These are phyloP conservation scores for Halcyon malimbica DNA, from an alignment of 2,113 vertebrate genomes.

Conservation along the genomic window DNA sequence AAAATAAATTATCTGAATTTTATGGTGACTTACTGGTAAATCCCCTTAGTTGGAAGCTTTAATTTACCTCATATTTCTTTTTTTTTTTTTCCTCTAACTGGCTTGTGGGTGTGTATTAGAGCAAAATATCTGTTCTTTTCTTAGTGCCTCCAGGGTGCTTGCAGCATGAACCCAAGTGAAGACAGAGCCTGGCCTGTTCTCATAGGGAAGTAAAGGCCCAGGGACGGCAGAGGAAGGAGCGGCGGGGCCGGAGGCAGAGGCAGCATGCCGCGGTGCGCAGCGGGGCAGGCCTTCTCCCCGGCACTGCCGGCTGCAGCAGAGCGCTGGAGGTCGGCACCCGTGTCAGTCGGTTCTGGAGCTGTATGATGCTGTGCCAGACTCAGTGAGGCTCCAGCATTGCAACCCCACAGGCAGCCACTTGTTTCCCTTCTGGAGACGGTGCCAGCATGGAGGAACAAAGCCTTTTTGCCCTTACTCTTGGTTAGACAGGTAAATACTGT, in stretches of 20 bases:
- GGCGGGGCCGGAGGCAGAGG: background rate
- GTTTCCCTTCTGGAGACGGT: background rate
- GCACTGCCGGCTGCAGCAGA: background rate
- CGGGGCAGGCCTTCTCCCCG: background rate
- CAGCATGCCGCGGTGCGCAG: background rate
- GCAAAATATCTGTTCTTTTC: conserved; percentile 2
- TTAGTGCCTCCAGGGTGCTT: background rate
- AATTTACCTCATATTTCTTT: conserved; percentile 58
- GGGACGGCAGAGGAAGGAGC: background rate
- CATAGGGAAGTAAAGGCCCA: accelerated
- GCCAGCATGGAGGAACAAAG: background rate
- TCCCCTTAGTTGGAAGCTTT: conserved; percentile 47
- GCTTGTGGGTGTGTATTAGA: conserved; percentile 2
- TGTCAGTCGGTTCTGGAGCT: background rate
- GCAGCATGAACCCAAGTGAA: background rate
- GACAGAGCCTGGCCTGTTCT: background rate
- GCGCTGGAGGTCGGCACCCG: background rate
- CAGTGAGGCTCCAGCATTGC: background rate
- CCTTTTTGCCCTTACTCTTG: background rate
- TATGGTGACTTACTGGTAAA: conserved; percentile 63
- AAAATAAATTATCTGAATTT: conserved; percentile 62
- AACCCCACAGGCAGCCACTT: accelerated
- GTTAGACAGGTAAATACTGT: background rate
- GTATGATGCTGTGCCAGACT: background rate
- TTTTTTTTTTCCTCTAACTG: conserved; percentile 27